Percentiles rank a stretch among this genome's conserved stretches.
Evolutionary conservation across 53 echinoderm and acorn worm species (phyloP).

Genomic region (Stichopus horrens): DNA sequence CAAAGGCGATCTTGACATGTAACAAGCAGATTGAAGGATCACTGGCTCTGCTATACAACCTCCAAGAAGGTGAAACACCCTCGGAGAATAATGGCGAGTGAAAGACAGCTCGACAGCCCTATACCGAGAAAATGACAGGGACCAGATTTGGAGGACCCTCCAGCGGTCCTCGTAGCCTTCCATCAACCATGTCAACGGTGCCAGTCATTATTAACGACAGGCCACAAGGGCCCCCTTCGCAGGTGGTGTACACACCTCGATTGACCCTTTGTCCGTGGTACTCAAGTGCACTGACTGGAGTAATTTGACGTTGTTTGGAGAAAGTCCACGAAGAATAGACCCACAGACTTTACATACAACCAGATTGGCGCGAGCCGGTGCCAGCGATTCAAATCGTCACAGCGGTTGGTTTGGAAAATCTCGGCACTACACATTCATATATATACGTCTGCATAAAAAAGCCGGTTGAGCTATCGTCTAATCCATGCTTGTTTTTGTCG

Average conservation of each 20-base stretch:
- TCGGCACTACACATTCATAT: not conserved
- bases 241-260: conserved; percentile 28
- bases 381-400: conserved; percentile 13
- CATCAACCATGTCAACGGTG: conserved; percentile 10
- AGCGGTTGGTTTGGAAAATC: conserved; percentile 19
- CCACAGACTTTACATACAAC: conserved; percentile 10
- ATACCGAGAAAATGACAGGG: not conserved
- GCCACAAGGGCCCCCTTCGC: conserved; percentile 13
- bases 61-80: not conserved
- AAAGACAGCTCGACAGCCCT: not conserved
- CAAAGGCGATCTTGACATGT: conserved; percentile 5
- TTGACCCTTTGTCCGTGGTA: not conserved
- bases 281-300: conserved; percentile 11
- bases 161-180: conserved; percentile 16
- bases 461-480: not conserved
- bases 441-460: not conserved
- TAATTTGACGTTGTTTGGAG: conserved; percentile 7
- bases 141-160: conserved; percentile 17
- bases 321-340: not conserved
- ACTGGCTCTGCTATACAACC: not conserved
- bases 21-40: conserved; percentile 22
- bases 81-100: not conserved
- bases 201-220: conserved; percentile 26
- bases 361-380: conserved; percentile 17
- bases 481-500: not conserved